phyloP scores from a whole-genome alignment of 2,888 invertebrate species.

The Balanococcus diminutus region DNA sequence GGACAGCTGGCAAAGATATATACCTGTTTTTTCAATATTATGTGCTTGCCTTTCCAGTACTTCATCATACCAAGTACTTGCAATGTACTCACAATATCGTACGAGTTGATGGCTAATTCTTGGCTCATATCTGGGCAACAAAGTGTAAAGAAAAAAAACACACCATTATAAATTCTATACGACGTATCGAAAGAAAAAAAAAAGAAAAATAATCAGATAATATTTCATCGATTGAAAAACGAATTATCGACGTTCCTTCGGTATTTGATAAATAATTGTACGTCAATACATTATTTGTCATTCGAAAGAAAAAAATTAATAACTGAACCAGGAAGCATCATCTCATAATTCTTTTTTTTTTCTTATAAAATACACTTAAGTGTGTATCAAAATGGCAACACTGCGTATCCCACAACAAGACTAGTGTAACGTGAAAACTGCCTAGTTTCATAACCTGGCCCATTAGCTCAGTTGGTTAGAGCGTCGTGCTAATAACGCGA shows the following conservation, averaged over 20 bases:
- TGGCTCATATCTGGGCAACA: constrained; percentile 70
- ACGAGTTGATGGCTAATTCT: constrained; percentile 94
- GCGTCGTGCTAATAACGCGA: constrained; percentile 78
- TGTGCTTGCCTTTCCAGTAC: constrained; percentile 98
- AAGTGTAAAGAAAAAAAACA: constrained; percentile 1
- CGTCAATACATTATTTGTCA: background rate
- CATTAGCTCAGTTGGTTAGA: constrained; percentile 78
- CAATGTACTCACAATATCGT: constrained; percentile 96
- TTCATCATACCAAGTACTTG: constrained; percentile 97
- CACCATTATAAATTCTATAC: background rate
- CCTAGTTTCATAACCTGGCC: constrained; percentile 62
- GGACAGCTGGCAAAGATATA: constrained; percentile 47
- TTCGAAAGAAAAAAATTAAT: background rate
- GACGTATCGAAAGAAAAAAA: background rate
- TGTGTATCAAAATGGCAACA: background rate
- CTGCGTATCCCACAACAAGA: background rate
- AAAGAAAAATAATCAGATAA: background rate
- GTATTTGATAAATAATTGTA: background rate
- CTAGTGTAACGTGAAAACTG: background rate
- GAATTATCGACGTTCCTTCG: background rate
- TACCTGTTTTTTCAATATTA: constrained; percentile 91
- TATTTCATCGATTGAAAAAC: background rate
- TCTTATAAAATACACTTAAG: background rate
- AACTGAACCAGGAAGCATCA: background rate
- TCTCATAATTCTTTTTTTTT: no score